Conservation (phyloP, 2,113 vertebrate genomes). For the Bettongia penicillata region DNA sequence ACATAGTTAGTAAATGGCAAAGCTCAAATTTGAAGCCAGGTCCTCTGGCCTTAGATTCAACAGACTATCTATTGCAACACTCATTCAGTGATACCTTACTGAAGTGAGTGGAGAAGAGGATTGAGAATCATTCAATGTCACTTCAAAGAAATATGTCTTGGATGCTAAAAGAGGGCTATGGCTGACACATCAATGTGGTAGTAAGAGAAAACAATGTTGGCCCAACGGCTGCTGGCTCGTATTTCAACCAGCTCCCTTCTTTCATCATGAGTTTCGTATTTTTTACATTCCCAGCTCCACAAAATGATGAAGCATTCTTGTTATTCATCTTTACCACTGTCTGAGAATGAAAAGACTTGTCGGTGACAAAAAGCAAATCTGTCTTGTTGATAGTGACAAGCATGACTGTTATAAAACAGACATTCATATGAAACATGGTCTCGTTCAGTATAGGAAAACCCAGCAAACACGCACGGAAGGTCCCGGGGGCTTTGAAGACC, state of each 20-base stretch:
- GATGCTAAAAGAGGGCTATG: constrained; percentile 51
- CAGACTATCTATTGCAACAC: background rate
- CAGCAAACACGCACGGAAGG: constrained; percentile 25
- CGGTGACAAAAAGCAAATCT: constrained; percentile 78
- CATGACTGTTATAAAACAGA: constrained; percentile 77
- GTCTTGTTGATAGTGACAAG: constrained; percentile 80
- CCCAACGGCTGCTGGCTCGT: constrained; percentile 57
- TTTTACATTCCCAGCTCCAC: constrained; percentile 68
- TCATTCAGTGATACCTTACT: constrained; percentile 27
- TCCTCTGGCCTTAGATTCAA: background rate
- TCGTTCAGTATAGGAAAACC: constrained; percentile 58
- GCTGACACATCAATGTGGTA: constrained; percentile 50
- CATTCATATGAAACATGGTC: constrained; percentile 62
- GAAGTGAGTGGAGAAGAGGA: constrained; percentile 33
- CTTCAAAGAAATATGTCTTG: constrained; percentile 51
- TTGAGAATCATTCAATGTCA: constrained; percentile 32
- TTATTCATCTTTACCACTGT: constrained; percentile 74
- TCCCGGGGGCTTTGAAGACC: background rate
- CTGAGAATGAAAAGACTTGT: constrained; percentile 73
- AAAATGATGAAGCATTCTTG: constrained; percentile 62
- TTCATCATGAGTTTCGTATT: constrained; percentile 62
- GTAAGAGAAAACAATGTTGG: constrained; percentile 53
- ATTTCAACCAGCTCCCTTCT: constrained; percentile 62
- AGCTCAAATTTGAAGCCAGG: background rate
- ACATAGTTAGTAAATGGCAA: background rate